A percentile compares a stretch with the other conserved stretches of the same genome.
phyloP scores from a whole-genome alignment of 2,888 invertebrate genomes.

The Hypolimnas misippus region DNA sequence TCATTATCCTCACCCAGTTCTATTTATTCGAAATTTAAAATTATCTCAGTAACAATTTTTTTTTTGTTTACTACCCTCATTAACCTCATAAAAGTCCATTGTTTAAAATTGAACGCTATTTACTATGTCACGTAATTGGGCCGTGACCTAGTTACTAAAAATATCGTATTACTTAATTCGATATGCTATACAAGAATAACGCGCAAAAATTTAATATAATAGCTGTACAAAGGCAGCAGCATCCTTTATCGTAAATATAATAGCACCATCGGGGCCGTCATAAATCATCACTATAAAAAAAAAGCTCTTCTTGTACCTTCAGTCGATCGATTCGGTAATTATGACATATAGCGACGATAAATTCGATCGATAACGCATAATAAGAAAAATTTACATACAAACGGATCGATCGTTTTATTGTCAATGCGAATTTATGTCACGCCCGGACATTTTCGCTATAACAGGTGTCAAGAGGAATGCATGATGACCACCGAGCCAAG shows the following conservation, averaged over 20 bases:
- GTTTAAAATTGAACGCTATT: neutral
- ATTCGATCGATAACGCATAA: slow-evolving; percentile 34
- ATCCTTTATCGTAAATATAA: slow-evolving; percentile 17
- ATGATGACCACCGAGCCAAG: slow-evolving; percentile 53
- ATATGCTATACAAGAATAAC: slow-evolving; percentile 18
- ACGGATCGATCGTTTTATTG: slow-evolving; percentile 41
- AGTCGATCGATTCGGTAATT: slow-evolving; percentile 39
- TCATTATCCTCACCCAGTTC: too few relatives aligned
- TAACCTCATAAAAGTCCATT: neutral
- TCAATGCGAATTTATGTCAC: slow-evolving; percentile 42
- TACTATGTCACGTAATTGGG: slow-evolving; percentile 13
- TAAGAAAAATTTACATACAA: slow-evolving; percentile 36
- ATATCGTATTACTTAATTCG: slow-evolving; percentile 11
- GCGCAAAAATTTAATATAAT: neutral
- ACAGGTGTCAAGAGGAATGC: slow-evolving; percentile 52
- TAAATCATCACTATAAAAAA: slow-evolving; percentile 21
- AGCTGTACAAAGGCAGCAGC: slow-evolving; percentile 4
- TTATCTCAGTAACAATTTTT: too few relatives aligned
- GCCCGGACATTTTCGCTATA: slow-evolving; percentile 49
- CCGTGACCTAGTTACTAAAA: slow-evolving; percentile 15
- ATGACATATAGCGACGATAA: slow-evolving; percentile 40
- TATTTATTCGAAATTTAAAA: too few relatives aligned
- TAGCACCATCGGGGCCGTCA: slow-evolving; percentile 12
- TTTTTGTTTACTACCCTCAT: neutral
- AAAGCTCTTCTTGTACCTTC: slow-evolving; percentile 11